Evolutionary conservation across 2,888 invertebrate genomes (phyloP).

Genomic region (Zaprionus obscuricornis): DNA sequence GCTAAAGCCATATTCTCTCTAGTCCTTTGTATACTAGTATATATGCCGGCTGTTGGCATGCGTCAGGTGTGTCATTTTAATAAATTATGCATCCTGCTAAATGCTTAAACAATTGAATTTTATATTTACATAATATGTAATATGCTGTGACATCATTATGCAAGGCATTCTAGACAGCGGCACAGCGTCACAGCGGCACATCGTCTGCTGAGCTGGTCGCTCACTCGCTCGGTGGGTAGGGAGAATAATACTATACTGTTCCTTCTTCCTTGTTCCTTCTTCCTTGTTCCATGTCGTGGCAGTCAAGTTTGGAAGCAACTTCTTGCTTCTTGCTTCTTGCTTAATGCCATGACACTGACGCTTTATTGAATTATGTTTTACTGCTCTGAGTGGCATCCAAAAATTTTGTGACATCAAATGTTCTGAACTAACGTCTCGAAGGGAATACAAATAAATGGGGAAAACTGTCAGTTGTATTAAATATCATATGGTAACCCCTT

Average conservation of each 20-base stretch:
- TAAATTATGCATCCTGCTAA: conserved; percentile 83
- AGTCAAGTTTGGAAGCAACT: conserved; percentile 14
- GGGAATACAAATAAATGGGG: neutral
- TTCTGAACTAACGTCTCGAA: conserved; percentile 27
- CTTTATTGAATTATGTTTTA: conserved; percentile 73
- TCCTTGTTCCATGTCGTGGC: too few species aligned
- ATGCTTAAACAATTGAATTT: conserved; percentile 83
- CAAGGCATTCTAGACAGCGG: conserved; percentile 23
- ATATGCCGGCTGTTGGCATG: conserved; percentile 60
- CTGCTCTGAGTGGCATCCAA: conserved; percentile 61
- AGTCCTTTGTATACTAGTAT: too few species aligned
- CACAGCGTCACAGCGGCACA: neutral
- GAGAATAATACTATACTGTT: too few species aligned
- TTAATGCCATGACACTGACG: too few species aligned
- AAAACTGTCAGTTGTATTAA: conserved; percentile 19
- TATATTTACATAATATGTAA: conserved; percentile 81
- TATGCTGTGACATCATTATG: conserved; percentile 79
- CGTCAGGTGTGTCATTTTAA: conserved; percentile 82
- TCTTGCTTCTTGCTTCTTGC: too few species aligned
- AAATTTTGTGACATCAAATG: conserved; percentile 63
- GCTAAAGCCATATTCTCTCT: conserved; percentile 21
- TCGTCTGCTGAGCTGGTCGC: too few species aligned
- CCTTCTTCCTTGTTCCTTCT: too few species aligned
- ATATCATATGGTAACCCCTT: too few species aligned
- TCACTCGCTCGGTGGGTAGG: too few species aligned